A percentile compares a stretch with the other conserved stretches of the same genome.
Evolutionary conservation across 1,140 invertebrate species (phyloP).

Genomic region (Carposina sasakii): DNA sequence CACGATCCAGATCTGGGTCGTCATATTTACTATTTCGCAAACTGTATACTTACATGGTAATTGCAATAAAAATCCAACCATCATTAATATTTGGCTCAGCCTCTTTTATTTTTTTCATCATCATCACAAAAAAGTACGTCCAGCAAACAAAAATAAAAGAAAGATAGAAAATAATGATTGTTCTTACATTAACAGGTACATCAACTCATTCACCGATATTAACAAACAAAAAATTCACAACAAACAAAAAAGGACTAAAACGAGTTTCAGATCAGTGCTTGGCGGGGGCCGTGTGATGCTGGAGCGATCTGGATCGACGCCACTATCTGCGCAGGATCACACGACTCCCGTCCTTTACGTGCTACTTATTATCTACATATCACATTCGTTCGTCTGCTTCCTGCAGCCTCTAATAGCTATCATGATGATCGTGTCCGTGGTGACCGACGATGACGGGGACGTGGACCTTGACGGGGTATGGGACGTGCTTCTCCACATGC

Average conservation of each 20-base stretch:
- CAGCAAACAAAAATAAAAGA: too few relatives aligned
- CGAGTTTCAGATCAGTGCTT: constrained; percentile 48
- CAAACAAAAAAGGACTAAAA: constrained; percentile 43
- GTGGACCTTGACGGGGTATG: constrained; percentile 76
- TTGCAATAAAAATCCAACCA: constrained; percentile 23
- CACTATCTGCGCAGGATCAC: constrained; percentile 42
- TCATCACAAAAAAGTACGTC: too few relatives aligned
- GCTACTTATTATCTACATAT: constrained; percentile 48
- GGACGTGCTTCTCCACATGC: constrained; percentile 73
- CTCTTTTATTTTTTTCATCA: too few relatives aligned
- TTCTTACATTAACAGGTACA: constrained; percentile 66
- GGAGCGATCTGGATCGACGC: constrained; percentile 38
- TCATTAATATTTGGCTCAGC: constrained; percentile 40
- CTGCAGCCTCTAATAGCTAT: constrained; percentile 68
- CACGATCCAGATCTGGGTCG: constrained; percentile 47
- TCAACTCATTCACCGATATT: constrained; percentile 57
- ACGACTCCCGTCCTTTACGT: constrained; percentile 31
- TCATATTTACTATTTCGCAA: constrained; percentile 58
- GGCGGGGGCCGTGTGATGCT: constrained; percentile 34
- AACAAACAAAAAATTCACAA: constrained; percentile 47
- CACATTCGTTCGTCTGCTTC: constrained; percentile 64
- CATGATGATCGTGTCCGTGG: constrained; percentile 64
- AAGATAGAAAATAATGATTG: constrained; percentile 31
- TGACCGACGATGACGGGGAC: constrained; percentile 72
- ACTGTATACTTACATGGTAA: constrained; percentile 19